Percentiles rank a stretch among this genome's conserved stretches.
These are phyloP conservation scores for Chironomus striatipennis DNA, from an alignment of 1,140 invertebrate genomes.

Conservation along the genomic window DNA sequence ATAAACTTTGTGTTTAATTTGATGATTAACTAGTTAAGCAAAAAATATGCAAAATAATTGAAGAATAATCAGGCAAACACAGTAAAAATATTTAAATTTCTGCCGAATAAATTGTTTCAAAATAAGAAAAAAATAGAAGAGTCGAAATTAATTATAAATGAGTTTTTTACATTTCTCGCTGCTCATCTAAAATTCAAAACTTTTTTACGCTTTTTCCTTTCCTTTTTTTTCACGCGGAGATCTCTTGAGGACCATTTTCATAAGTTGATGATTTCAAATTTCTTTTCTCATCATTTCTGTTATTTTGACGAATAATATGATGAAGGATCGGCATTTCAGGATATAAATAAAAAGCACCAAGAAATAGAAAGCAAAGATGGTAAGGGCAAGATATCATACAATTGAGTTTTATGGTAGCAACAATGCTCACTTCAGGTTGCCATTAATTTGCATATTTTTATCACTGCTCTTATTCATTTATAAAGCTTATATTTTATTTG, in stretches of 20 bases:
- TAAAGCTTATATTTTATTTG: not conserved
- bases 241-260: not conserved
- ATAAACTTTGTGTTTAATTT: too few relatives aligned
- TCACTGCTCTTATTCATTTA: not conserved
- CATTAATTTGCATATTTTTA: conserved; percentile 9
- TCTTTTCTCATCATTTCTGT: not conserved
- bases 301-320: not conserved
- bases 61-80: too few relatives aligned
- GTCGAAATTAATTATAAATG: conserved; percentile 1
- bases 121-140: not conserved
- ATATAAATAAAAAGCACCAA: too few relatives aligned
- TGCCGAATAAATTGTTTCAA: too few relatives aligned
- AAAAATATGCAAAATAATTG: too few relatives aligned
- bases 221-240: not conserved
- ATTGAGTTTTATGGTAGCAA: not conserved
- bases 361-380: too few relatives aligned
- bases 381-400: not conserved
- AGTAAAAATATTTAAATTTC: too few relatives aligned
- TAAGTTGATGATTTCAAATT: not conserved
- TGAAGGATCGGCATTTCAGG: not conserved
- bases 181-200: not conserved
- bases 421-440: not conserved
- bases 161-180: not conserved
- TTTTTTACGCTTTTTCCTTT: not conserved
- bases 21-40: too few relatives aligned